Percentiles rank a stretch among this genome's conserved stretches.
Conservation (phyloP, 2,888 invertebrate genomes). For the Julus scandinavius region DNA sequence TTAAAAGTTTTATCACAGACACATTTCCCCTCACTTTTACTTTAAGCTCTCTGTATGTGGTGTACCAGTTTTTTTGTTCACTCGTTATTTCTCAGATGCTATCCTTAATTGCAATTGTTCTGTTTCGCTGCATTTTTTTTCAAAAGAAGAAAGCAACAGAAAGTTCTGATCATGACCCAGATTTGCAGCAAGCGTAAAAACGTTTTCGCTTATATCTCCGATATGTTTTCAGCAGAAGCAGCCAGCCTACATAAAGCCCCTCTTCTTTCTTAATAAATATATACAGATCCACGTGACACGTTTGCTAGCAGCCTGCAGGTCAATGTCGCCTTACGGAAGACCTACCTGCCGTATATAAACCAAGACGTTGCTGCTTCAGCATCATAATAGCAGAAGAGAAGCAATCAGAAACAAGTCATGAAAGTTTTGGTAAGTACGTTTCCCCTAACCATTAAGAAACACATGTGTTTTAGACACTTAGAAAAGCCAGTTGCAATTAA, state of each 20-base stretch:
- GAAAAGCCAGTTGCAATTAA: not conserved
- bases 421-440: constrained; percentile 46
- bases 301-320: constrained; percentile 35
- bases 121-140: not conserved
- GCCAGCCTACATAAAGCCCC: constrained; percentile 47
- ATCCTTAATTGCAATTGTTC: constrained; percentile 47
- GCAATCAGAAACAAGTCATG: constrained; percentile 40
- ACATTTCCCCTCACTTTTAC: not conserved
- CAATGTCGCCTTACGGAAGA: constrained; percentile 50
- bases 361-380: constrained; percentile 24
- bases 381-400: constrained; percentile 47
- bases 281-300: constrained; percentile 48
- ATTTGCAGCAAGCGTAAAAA: constrained; percentile 9
- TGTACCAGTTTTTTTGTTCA: constrained; percentile 26
- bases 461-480: not conserved
- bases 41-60: not conserved
- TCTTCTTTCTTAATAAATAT: constrained; percentile 40
- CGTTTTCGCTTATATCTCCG: constrained; percentile 40
- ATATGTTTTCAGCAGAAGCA: not conserved
- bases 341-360: constrained; percentile 47
- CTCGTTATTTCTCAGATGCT: not conserved
- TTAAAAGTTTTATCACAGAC: not conserved
- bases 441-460: not conserved
- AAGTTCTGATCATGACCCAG: constrained; percentile 48
- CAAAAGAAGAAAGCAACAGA: constrained; percentile 20